A percentile compares a stretch with the other conserved stretches of the same genome.
Conservation (phyloP, 2,797 vertebrate species). For the Phrynocephalus forsythii region DNA sequence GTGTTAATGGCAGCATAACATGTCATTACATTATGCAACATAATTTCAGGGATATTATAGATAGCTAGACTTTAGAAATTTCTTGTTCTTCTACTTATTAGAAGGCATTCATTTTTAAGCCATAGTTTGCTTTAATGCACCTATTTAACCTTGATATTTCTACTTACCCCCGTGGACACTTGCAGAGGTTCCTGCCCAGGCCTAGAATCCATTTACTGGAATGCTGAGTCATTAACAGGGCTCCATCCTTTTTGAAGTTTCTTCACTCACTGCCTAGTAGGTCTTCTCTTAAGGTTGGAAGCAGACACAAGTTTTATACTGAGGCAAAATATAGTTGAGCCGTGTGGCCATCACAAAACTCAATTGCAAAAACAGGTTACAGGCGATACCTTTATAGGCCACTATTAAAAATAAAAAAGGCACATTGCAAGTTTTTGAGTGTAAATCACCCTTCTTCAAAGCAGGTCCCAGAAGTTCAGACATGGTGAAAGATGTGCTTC, state of each 20-base stretch:
- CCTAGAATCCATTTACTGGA: constrained; percentile 46
- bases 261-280: not conserved
- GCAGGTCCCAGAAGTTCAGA: no score
- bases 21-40: constrained; percentile 82
- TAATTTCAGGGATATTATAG: constrained; percentile 82
- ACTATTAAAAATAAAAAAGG: no score
- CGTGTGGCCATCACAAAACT: no score
- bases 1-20: constrained; percentile 82
- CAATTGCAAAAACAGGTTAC: no score
- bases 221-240: constrained; percentile 6
- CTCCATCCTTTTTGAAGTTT: constrained; percentile 23
- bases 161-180: constrained; percentile 59
- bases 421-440: no score
- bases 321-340: no score
- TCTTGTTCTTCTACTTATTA: constrained; percentile 79
- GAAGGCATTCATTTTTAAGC: constrained; percentile 76
- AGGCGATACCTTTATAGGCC: no score
- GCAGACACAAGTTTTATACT: no score
- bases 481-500: no score
- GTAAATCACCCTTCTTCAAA: no score
- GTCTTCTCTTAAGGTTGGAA: not conserved
- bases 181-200: constrained; percentile 48
- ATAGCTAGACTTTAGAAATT: constrained; percentile 78
- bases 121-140: constrained; percentile 74
- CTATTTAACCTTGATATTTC: constrained; percentile 74